Conservation (phyloP, 2,888 invertebrate genomes). For the Gortyna flavago region DNA sequence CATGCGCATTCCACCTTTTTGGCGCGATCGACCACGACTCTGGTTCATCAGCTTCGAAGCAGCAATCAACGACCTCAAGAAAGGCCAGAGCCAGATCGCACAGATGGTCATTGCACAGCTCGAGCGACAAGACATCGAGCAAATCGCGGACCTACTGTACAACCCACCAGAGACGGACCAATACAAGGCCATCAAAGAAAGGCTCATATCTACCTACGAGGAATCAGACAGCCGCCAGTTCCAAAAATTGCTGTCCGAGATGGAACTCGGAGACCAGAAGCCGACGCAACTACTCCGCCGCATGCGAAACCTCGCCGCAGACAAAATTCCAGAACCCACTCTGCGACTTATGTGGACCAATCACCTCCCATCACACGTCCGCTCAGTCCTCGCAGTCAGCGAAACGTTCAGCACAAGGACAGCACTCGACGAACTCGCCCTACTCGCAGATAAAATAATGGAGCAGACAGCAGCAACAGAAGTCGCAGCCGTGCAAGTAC, state of each 20-base stretch:
- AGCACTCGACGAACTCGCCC: not conserved
- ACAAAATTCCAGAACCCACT: not conserved
- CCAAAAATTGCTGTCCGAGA: not conserved
- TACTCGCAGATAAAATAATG: not conserved
- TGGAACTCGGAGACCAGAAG: slow-evolving; percentile 6
- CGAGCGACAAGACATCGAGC: not conserved
- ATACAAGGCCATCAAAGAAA: too few species aligned
- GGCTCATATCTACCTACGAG: too few species aligned
- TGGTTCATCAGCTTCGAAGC: not conserved
- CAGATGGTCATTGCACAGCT: not conserved
- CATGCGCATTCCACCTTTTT: not conserved
- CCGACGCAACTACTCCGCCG: slow-evolving; percentile 7
- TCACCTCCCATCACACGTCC: not conserved
- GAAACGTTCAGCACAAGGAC: not conserved
- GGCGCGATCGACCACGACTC: too few species aligned
- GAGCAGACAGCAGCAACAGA: not conserved
- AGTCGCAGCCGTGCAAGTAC: not conserved
- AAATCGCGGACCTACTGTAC: not conserved
- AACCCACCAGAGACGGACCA: too few species aligned
- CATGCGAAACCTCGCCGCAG: not conserved
- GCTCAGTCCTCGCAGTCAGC: not conserved
- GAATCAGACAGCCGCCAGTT: too few species aligned
- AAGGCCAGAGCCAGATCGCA: not conserved
- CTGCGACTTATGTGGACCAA: not conserved
- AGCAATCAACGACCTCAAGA: not conserved